phyloP scores from a whole-genome alignment of 2,113 vertebrate species.

The Cyanoderma ruficeps region DNA sequence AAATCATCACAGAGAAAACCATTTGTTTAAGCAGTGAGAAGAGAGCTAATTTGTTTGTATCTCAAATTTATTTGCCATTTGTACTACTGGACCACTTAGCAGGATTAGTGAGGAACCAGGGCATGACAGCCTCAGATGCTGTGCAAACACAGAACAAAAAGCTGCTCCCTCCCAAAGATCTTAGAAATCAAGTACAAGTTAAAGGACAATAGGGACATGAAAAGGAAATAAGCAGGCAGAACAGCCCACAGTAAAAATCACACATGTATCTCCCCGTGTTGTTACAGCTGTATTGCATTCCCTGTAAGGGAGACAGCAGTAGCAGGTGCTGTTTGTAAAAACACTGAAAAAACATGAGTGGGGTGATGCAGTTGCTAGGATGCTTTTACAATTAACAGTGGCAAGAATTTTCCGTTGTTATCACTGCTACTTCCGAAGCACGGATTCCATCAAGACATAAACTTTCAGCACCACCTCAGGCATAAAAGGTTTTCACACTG shows the following conservation, averaged over 20 bases:
- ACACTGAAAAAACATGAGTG: neutral
- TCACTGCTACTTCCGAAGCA: neutral
- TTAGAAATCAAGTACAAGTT: neutral
- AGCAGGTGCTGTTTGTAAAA: conserved; percentile 42
- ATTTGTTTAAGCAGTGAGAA: neutral
- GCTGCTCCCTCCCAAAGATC: neutral
- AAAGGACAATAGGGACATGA: conserved; percentile 18
- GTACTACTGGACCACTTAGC: neutral
- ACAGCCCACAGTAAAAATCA: neutral
- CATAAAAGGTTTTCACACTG: neutral
- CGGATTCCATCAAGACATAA: neutral
- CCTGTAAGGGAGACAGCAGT: neutral
- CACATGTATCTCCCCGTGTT: neutral
- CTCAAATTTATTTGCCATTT: conserved; percentile 26
- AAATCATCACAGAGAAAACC: neutral
- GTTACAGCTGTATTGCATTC: conserved; percentile 19
- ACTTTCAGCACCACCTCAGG: neutral
- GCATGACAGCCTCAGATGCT: neutral
- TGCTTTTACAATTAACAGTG: neutral
- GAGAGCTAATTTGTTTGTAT: conserved; percentile 30
- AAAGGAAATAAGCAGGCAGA: conserved; percentile 45
- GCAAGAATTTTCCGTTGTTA: neutral
- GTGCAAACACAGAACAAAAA: conserved; percentile 12
- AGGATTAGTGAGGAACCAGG: neutral
- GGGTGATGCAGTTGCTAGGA: conserved; percentile 14